These are phyloP conservation scores for Brachionus sp. DNA, from an alignment of 1,140 invertebrate species.

Conservation along the genomic window DNA sequence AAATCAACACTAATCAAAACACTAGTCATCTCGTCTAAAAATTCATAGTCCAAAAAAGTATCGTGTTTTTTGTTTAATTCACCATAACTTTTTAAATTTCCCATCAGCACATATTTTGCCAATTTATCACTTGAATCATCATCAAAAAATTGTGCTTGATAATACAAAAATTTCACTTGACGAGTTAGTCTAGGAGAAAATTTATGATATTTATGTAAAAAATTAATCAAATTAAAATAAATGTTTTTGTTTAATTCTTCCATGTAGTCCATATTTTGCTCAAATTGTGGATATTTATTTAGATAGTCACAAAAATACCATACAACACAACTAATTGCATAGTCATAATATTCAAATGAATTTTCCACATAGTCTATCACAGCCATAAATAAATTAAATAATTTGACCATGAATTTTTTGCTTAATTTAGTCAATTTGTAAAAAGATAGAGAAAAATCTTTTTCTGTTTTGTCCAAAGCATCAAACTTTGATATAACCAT, in stretches of 20 bases:
- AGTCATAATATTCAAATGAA: not conserved
- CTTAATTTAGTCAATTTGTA: not conserved
- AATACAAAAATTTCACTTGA: not conserved
- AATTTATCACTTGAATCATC: not conserved
- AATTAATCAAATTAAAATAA: not conserved
- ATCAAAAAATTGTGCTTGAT: not conserved
- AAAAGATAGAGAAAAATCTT: not conserved
- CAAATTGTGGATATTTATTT: not conserved
- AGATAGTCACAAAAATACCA: slow-evolving; percentile 6
- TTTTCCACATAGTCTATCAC: not conserved
- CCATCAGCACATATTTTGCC: not conserved
- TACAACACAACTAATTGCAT: not conserved
- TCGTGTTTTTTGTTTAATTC: not conserved
- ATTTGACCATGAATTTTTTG: slow-evolving; percentile 5
- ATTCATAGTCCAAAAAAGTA: not conserved
- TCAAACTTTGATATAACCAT: not conserved
- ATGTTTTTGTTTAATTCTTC: not conserved
- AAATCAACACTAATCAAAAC: not conserved
- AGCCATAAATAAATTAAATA: not conserved
- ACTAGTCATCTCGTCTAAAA: not conserved
- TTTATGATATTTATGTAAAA: not conserved
- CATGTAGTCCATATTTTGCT: not conserved
- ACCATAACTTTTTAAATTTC: not conserved
- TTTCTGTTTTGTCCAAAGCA: not conserved
- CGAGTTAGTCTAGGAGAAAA: not conserved